Evolutionary conservation across 2,113 vertebrate species (phyloP).

Genomic region (Zosterops lateralis): DNA sequence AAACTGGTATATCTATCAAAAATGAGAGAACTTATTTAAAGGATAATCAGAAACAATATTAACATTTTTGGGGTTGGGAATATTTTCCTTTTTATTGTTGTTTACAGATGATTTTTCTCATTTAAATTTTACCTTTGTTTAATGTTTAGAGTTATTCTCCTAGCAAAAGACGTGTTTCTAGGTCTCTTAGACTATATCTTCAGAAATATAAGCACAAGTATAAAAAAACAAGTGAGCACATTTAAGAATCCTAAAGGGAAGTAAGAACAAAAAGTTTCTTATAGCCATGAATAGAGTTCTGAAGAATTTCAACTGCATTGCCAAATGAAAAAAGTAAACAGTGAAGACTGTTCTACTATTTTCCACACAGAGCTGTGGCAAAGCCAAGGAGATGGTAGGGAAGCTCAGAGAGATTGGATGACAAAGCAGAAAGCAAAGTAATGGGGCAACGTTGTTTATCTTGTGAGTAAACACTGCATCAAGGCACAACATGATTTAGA

Average conservation of each 20-base stretch:
- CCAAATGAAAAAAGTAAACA: background rate
- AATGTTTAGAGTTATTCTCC: background rate
- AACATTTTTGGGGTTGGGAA: background rate
- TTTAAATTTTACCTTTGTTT: background rate
- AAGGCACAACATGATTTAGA: background rate
- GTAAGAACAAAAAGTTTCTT: background rate
- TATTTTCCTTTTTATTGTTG: background rate
- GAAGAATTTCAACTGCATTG: background rate
- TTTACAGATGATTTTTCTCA: background rate
- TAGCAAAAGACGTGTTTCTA: background rate
- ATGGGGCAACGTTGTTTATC: background rate
- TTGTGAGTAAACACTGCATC: background rate
- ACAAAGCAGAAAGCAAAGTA: background rate
- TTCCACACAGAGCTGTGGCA: background rate
- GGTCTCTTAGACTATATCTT: background rate
- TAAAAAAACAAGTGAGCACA: background rate
- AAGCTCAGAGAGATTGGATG: background rate
- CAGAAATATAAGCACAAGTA: background rate
- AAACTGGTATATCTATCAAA: background rate
- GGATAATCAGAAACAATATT: background rate
- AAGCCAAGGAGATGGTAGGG: background rate
- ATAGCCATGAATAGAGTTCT: background rate
- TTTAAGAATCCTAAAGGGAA: background rate
- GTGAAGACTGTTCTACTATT: background rate
- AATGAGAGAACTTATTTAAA: background rate